Evolutionary conservation across 1,140 invertebrate genomes (phyloP), one percentile per base, ranked within the genome.

Genomic region (Maconellicoccus hirsutus): DNA sequence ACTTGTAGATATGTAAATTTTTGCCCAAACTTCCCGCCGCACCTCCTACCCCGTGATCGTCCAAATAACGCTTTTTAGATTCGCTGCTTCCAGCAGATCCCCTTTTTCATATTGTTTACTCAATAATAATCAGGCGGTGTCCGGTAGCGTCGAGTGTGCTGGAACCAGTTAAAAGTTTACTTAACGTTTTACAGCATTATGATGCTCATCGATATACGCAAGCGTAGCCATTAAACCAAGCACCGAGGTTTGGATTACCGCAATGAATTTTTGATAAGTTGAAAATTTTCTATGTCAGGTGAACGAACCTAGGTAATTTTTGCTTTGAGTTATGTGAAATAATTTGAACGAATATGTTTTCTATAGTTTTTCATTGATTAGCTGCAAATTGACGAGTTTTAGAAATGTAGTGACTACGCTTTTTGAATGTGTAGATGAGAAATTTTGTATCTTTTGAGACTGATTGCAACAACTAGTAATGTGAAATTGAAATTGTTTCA

Each of bases 91-190:
- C n/a, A n/a, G n/a, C 42, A 52, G 42, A 52, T 52, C 42, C 42
- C 42, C 42, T 52, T 52, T 52, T 52, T 19, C 29, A 33, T 33
- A 66, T 66, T 66, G 61, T 66, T 66, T 66, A 26, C 25, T 66
- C 25, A 23, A 66, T 26, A 26, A 66, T 66, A 66, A 66, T 66
- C 22, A 19, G 61, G 61, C 61, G 61, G 61, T 66, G 61, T 66
- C 61, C 61, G 61, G 61, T 66, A 66, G 61, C 61, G 61, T 66
- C 61, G 61, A 66, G 61, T 66, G 25, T 22, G 25, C 22, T 66
- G 61, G 61, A 66, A 66, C 61, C 61, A 66, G 61, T 66, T 66
- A 26, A 66, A 66, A 66, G 61, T 66, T 66, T 66, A 66, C 61
- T 66, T 19, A 66, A 26, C 61, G 61, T 66, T 25, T 66, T 66